Conservation (phyloP, 2,888 invertebrate species). For the Helleia helle region DNA sequence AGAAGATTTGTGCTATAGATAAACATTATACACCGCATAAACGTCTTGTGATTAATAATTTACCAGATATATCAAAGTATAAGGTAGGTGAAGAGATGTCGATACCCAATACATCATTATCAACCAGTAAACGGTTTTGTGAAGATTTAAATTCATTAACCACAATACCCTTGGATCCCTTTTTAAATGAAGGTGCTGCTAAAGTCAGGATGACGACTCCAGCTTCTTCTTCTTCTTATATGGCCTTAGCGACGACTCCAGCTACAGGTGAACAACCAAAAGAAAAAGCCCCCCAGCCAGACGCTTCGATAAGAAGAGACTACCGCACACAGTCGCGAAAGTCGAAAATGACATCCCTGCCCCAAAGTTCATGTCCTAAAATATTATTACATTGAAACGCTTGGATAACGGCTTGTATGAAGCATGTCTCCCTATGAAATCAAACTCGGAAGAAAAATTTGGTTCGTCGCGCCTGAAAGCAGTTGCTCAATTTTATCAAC, state of each 20-base stretch:
- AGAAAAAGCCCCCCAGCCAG: too few relatives aligned
- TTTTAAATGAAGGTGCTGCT: slow-evolving; percentile 2
- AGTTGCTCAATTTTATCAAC: slow-evolving; percentile 3
- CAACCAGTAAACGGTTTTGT: slow-evolving; percentile 4
- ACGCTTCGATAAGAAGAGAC: too few relatives aligned
- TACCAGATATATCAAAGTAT: slow-evolving; percentile 7
- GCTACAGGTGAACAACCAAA: too few relatives aligned
- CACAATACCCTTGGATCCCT: not conserved
- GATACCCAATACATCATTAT: not conserved
- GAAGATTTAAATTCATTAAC: slow-evolving; percentile 4
- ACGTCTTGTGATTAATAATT: slow-evolving; percentile 1
- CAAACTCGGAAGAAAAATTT: slow-evolving; percentile 1
- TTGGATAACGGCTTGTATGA: not conserved
- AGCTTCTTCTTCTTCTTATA: too few relatives aligned
- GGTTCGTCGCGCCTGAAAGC: slow-evolving; percentile 5
- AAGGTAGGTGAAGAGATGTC: slow-evolving; percentile 5
- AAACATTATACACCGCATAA: too few relatives aligned
- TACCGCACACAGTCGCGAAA: too few relatives aligned
- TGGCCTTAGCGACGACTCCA: too few relatives aligned
- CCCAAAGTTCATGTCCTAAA: too few relatives aligned
- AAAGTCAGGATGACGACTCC: too few relatives aligned
- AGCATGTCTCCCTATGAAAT: not conserved
- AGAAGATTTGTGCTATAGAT: too few relatives aligned
- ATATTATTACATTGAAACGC: not conserved
- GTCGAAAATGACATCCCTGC: too few relatives aligned